Evolutionary conservation across 2,797 vertebrate species (phyloP).

Genomic region (Novumbra hubbsi): DNA sequence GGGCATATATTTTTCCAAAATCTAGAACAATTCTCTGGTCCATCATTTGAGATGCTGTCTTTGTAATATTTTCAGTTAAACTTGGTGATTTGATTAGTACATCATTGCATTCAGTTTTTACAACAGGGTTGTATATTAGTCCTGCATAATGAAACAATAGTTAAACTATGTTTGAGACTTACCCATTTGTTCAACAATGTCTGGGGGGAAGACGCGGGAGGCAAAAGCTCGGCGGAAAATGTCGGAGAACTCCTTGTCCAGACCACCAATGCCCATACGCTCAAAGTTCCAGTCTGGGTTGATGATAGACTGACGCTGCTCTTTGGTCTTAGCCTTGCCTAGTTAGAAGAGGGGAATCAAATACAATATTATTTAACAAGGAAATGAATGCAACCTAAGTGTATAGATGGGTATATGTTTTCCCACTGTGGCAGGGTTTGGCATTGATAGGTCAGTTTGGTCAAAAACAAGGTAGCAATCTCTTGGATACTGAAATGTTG

Average conservation of each 20-base stretch:
- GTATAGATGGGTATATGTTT: not conserved
- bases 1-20: too few species aligned
- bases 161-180: constrained; percentile 19
- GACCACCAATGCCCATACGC: constrained; percentile 80
- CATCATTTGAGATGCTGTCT: too few species aligned
- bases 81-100: too few species aligned
- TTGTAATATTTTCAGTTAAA: too few species aligned
- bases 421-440: not conserved
- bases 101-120: too few species aligned
- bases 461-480: not conserved
- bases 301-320: constrained; percentile 85
- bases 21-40: too few species aligned
- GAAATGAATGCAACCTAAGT: not conserved
- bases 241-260: constrained; percentile 86
- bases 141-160: not conserved
- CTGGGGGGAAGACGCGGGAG: constrained; percentile 86
- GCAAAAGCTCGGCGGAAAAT: constrained; percentile 87
- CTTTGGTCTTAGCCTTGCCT: constrained; percentile 87
- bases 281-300: constrained; percentile 92
- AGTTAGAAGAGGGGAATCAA: not conserved
- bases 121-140: not conserved
- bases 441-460: not conserved
- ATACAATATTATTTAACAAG: not conserved
- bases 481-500: not conserved
- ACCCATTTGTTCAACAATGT: constrained; percentile 92